Evolutionary conservation across 2,888 invertebrate genomes (phyloP).

Genomic region (Sericinus montela): DNA sequence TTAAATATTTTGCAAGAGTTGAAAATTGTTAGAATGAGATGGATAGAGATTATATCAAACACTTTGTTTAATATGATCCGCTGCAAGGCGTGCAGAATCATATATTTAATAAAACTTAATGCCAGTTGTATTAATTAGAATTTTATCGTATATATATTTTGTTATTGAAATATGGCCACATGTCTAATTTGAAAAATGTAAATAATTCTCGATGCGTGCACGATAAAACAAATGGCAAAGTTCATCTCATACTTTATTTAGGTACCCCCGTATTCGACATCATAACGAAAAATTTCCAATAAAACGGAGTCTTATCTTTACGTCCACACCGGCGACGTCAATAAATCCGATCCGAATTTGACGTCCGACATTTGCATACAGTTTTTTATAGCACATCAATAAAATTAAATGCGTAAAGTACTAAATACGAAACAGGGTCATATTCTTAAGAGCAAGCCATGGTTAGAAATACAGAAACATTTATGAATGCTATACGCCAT

Average conservation of each 20-base stretch:
- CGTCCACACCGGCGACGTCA: slow-evolving; percentile 10
- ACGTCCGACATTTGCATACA: slow-evolving; percentile 1
- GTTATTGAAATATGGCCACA: too few species aligned
- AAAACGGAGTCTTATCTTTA: slow-evolving; percentile 11
- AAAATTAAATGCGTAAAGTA: neutral
- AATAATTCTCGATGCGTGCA: neutral
- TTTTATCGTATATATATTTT: too few species aligned
- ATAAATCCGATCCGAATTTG: slow-evolving; percentile 14
- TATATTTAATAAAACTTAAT: too few species aligned
- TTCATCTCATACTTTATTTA: slow-evolving; percentile 2
- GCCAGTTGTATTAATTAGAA: too few species aligned
- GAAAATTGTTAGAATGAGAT: too few species aligned
- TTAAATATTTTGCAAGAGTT: too few species aligned
- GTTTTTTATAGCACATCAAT: neutral
- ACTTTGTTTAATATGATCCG: too few species aligned
- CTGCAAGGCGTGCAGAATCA: too few species aligned
- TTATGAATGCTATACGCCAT: too few species aligned
- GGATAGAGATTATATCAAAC: too few species aligned
- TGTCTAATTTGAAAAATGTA: neutral
- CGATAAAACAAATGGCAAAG: neutral
- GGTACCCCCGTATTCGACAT: neutral
- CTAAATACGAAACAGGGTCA: neutral
- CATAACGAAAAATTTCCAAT: slow-evolving; percentile 14
- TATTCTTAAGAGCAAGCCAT: too few species aligned
- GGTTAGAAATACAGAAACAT: too few species aligned